Base-by-base conservation (phyloP, 2,888 invertebrate species). In the Oligia fasciuncula region DNA sequence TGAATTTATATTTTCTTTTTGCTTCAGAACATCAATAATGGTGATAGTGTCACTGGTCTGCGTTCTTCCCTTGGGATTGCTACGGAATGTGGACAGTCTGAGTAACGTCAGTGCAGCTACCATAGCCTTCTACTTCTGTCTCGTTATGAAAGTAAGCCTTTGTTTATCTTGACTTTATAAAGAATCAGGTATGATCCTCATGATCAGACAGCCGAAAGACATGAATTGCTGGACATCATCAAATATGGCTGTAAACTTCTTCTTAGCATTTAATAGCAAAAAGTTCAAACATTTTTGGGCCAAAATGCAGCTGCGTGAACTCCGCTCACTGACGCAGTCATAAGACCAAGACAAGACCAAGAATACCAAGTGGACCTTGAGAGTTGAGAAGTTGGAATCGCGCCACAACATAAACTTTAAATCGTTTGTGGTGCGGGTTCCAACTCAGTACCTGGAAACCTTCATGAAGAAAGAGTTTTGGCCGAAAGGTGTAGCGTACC, bases 51-150 rank as follows among this genome's bases (percentile, higher is more conserved):
- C 98, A 0, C 90, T 98, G 17, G 97, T 98, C 76, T 98, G 99
- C 85, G 98, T 99, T 73, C 95, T 99, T 68, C 99, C 99, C 0
- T 97, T 99, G 78, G 99, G 99, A 0, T 96, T 99, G 89, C 95
- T 99, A 70, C 97, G 98, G 89, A 99, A 99, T 95, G 98, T 99
- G 60, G 98, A 99, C 92, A 99, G 99, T 92, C 96, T 99, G 72
- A 98, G 98, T 80, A 98, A 98, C 77, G 98, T 99, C 80, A 99
- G 98, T 87, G 98, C 98, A 0, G 98, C 99, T 6, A 99, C 99
- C 4, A 98, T 99, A 87, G 97, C 98, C 6, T 99, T 99, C 96
- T 99, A 99, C 93, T 97, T 98, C 77, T 98, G 99, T 91, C 97
- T 99, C 67, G 98, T 99, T 73, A 94, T 98, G 19, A 99, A 99